Evolutionary conservation across 2,113 vertebrate genomes (phyloP), one percentile per base, ranked within the genome.

Genomic region (Mionectes macconnelli): DNA sequence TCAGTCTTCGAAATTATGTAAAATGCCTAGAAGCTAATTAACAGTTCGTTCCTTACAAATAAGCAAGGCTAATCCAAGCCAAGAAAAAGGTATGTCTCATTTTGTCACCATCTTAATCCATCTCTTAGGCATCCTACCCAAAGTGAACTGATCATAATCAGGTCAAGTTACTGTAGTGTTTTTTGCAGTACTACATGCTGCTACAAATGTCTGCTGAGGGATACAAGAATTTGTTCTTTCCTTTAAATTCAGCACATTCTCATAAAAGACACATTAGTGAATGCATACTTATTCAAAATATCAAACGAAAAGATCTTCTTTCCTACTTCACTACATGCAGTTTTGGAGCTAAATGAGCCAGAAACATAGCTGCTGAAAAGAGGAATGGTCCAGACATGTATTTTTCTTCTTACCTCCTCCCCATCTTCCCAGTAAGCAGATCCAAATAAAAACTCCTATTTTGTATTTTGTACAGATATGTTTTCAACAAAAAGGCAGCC

Each of bases 281-380:
- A 24, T 42, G 5, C 6, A 25, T 39, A 87, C 57, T 56, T 92
- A 37, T 39, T 37, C 9, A 62, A 79, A 90, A 75, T 67, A 75
- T 8, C 72, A 25, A 56, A 37, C 0, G 0, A 53, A 86, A 66
- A 17, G 5, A 9, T 44, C 3, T 22, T 82, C 47, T 57, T 53
- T 42, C 6, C 7, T 35, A 53, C 39, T 40, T 84, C 11, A 30
- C 5, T 45, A 76, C 9, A 27, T 27, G 12, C 8, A 28, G 6
- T 45, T 76, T 67, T 84, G 52, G 12, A 84, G 33, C 64, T 49
- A 83, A 89, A 68, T 49, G n/a, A 73, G 89, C 19, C 27, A 85
- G 31, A 63, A 14, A 39, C 27, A 77, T 5, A 77, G 28, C 13
- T 39, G 22, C 37, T 73, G 17, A 31, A n/a, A 47, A 53, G 77